Conservation (phyloP, 1,140 invertebrate species). For the Atta cephalotes region DNA sequence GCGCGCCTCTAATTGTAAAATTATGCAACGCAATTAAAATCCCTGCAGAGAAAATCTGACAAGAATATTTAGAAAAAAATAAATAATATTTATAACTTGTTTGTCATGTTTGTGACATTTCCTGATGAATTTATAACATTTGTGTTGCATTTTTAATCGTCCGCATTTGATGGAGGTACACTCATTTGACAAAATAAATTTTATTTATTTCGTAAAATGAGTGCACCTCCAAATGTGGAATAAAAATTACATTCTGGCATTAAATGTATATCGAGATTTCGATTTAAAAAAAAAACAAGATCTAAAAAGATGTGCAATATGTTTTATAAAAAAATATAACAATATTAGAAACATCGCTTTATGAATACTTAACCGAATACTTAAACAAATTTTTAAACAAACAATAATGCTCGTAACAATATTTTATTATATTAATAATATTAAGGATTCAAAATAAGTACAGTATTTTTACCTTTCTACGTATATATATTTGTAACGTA, state of each 20-base stretch:
- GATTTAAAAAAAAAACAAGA: not conserved
- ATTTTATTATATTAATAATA: not conserved
- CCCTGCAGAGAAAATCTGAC: no score
- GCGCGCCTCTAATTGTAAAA: not conserved
- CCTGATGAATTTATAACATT: not conserved
- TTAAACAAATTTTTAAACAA: not conserved
- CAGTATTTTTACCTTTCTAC: not conserved
- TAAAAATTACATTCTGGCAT: not conserved
- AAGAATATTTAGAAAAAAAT: not conserved
- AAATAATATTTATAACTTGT: not conserved
- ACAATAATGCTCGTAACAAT: not conserved
- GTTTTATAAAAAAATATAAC: conserved; percentile 3
- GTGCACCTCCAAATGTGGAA: not conserved
- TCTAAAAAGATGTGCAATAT: not conserved
- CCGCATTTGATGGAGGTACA: not conserved
- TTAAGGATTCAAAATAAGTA: not conserved
- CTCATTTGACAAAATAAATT: not conserved
- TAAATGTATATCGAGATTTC: not conserved
- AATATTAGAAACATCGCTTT: not conserved
- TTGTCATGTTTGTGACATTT: not conserved
- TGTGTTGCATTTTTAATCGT: not conserved
- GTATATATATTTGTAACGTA: not conserved
- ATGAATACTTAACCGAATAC: not conserved
- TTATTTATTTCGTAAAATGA: not conserved
- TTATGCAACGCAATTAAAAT: conserved; percentile 21